Evolutionary conservation across 1,140 invertebrate genomes (phyloP), one percentile per base, ranked within the genome.

Genomic region (Calephelis nemesis): DNA sequence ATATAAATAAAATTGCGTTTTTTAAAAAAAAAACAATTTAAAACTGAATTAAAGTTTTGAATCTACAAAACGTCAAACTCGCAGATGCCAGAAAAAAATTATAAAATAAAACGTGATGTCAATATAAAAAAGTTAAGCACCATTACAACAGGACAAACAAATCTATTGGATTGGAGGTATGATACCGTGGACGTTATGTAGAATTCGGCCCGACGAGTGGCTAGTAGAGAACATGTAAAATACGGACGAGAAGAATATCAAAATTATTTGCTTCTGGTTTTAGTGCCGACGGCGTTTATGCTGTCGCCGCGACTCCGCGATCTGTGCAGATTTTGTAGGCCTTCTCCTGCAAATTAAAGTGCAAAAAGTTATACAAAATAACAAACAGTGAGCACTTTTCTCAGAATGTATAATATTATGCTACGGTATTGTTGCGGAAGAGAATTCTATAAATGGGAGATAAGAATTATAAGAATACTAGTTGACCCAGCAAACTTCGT

Each of bases 241-340:
- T 60, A 40, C 54, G 30, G 54, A 60, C 54, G 54, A 60, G 30
- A 39, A 60, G 30, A 58, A 7, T 60, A 54, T 6, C 40, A 19
- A 54, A 7, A 47, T 77, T 89, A 91, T 87, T 91, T 91, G 83
- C 81, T 88, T 52, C 88, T 76, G 65, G 85, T 82, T 74, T 91
- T 91, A 67, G 92, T 93, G 69, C 94, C 94, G 48, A 94, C 88
- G 19, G 93, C 92, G 83, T 95, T 95, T 74, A 95, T 92, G 70
- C 95, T 94, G 80, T 95, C 95, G 70, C 94, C 94, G 81, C 95
- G 93, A 87, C 95, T 95, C 80, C 94, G 92, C 49, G 94, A 94
- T 77, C 94, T 89, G 82, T 93, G 92, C 68, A 94, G 77, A 63
- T 92, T 93, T 42, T 93, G 89, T 75, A 92, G 84, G 63, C 91